These are phyloP conservation scores for Phenganax stokvisi DNA, from an alignment of 92 coral and sea anemone species.

Conservation along the genomic window DNA sequence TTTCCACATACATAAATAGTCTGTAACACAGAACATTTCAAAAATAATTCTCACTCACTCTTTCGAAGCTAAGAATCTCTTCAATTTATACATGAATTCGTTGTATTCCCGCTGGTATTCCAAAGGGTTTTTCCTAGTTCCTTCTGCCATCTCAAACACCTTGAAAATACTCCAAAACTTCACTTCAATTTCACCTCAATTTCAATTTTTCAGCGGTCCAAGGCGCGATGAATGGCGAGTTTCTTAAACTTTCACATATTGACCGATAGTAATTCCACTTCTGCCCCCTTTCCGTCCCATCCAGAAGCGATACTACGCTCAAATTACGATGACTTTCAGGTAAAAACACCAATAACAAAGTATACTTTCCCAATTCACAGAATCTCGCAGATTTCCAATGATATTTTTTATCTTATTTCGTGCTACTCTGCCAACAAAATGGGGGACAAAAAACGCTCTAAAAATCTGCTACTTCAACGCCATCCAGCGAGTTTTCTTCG, in stretches of 20 bases:
- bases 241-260: slow-evolving; percentile 32
- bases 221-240: slow-evolving; percentile 27
- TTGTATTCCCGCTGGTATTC: slow-evolving; percentile 86
- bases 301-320: slow-evolving; percentile 25
- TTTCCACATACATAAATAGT: background rate
- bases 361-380: background rate
- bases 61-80: slow-evolving; percentile 87
- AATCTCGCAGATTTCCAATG: background rate
- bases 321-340: slow-evolving; percentile 24
- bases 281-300: slow-evolving; percentile 30
- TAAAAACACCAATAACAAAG: slow-evolving; percentile 21
- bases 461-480: slow-evolving; percentile 10
- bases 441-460: slow-evolving; percentile 18
- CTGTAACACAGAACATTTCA: background rate
- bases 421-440: background rate
- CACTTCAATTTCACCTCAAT: slow-evolving; percentile 4
- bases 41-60: slow-evolving; percentile 60
- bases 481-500: background rate
- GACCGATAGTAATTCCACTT: slow-evolving; percentile 20
- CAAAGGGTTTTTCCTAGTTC: slow-evolving; percentile 69
- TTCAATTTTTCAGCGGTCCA: slow-evolving; percentile 11
- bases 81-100: slow-evolving; percentile 80
- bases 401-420: slow-evolving; percentile 9
- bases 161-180: background rate
- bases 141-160: slow-evolving; percentile 66